phyloP scores from a whole-genome alignment of 1,140 invertebrate species.

The Chymomyza costata region DNA sequence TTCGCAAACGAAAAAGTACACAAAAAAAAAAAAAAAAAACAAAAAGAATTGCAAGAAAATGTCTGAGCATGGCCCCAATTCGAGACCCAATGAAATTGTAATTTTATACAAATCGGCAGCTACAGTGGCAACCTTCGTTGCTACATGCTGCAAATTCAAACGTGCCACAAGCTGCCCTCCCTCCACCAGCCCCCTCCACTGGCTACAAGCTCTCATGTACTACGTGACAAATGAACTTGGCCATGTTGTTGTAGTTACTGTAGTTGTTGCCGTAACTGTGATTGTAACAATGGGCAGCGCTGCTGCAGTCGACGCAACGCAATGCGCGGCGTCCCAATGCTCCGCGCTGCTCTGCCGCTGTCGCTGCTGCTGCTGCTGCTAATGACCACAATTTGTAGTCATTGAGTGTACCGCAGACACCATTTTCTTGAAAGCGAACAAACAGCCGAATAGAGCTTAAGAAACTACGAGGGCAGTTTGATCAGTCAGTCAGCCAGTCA shows the following conservation, averaged over 20 bases:
- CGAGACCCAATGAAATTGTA: slow-evolving; percentile 46
- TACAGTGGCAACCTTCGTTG: too few species aligned
- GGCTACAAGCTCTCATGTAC: slow-evolving; percentile 1
- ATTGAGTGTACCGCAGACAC: slow-evolving; percentile 43
- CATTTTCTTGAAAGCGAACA: too few species aligned
- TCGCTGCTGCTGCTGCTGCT: slow-evolving; percentile 9
- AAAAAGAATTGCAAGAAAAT: not conserved
- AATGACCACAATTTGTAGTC: slow-evolving; percentile 62
- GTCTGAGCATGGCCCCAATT: slow-evolving; percentile 43
- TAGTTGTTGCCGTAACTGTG: too few species aligned
- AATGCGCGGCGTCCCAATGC: too few species aligned
- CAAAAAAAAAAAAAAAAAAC: not conserved
- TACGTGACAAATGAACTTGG: slow-evolving; percentile 31
- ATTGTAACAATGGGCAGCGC: too few species aligned
- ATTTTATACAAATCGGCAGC: slow-evolving; percentile 52
- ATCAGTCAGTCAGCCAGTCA: too few species aligned
- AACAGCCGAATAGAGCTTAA: too few species aligned
- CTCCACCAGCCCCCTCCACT: not conserved
- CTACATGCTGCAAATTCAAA: too few species aligned
- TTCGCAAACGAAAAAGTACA: not conserved
- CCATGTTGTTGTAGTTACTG: too few species aligned
- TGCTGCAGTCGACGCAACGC: too few species aligned
- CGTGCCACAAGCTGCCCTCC: too few species aligned
- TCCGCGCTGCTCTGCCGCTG: not conserved
- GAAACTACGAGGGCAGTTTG: too few species aligned